Base-by-base conservation (phyloP, 2,888 invertebrate species). In the Leucophenga montana region DNA sequence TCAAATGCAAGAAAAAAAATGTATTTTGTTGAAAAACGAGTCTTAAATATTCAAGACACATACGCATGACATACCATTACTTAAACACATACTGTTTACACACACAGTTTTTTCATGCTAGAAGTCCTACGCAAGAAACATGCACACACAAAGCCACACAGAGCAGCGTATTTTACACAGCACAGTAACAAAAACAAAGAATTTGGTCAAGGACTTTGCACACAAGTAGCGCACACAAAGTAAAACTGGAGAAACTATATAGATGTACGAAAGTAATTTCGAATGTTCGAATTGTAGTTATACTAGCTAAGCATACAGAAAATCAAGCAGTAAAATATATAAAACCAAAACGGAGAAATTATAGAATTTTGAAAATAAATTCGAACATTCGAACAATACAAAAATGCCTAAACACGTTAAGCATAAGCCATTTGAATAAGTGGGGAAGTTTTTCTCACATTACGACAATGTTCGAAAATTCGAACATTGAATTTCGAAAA, bases 151-250 rank as follows among this genome's bases (percentile, higher is more conserved):
- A 18, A 20, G 56, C 65, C 31, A 69, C 56, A 70, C 20, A 66
- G 8, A 59, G 2, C 22, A 67, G 59, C 18, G 48, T 33, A 33
- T 11, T 27, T 27, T 27, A 56, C 20, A 39, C 18, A 18, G 57
- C 20, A 13, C 31, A 59, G 13, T 53, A 44, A 66, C 27, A 16
- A 53, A 67, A 68, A 69, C 67, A 73, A 68, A 67, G 70, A 83
- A 79, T 73, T 77, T 85, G 85, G 85, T 86, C 85, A 86, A 86
- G 86, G 85, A 82, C 77, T 77, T 62, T 22, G 20, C 62, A 71
- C 64, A 64, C 59, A 61, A 54, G 18, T 83, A 78, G 48, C 20
- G 68, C 57, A 68, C 66, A 39, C 68, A 53, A 71, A 33, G 31
- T 65, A 69, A 69, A 5, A 16, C 20, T 66, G 14, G 59, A 65